phyloP scores from a whole-genome alignment of 2,113 vertebrate genomes.

The Caranx melampygus region DNA sequence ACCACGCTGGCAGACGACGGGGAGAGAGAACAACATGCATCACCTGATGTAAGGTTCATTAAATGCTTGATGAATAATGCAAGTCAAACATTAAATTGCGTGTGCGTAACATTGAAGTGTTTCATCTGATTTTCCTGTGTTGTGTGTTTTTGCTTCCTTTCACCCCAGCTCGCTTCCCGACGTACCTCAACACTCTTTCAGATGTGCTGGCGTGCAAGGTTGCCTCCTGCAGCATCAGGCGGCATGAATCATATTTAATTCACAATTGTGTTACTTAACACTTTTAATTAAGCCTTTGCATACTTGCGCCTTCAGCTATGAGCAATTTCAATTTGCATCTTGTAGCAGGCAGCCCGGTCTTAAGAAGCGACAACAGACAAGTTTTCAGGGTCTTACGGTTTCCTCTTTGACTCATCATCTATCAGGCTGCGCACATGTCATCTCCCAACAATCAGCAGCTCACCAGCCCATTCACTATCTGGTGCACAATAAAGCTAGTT shows the following conservation, averaged over 20 bases:
- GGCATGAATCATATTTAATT: conserved; percentile 30
- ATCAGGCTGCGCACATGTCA: neutral
- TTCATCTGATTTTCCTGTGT: no score
- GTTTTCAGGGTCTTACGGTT: neutral
- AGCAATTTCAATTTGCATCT: neutral
- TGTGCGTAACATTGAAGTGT: neutral
- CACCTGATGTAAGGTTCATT: neutral
- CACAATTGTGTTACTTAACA: neutral
- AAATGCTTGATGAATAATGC: neutral
- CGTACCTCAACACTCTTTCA: neutral
- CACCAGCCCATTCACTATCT: neutral
- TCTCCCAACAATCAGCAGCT: conserved; percentile 10
- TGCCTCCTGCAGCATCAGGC: neutral
- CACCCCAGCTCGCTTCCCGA: no score
- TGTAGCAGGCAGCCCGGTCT: neutral
- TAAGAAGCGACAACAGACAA: neutral
- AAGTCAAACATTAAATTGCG: no score
- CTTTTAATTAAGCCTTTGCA: conserved; percentile 10
- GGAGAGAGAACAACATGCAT: no score
- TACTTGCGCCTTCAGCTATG: neutral
- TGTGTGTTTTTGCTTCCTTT: neutral
- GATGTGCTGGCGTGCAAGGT: neutral
- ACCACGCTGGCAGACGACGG: no score
- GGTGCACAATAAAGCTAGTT: conserved; percentile 39
- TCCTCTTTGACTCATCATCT: neutral